Evolutionary conservation across 1,140 invertebrate genomes (phyloP).

Genomic region (Papilio machaon): DNA sequence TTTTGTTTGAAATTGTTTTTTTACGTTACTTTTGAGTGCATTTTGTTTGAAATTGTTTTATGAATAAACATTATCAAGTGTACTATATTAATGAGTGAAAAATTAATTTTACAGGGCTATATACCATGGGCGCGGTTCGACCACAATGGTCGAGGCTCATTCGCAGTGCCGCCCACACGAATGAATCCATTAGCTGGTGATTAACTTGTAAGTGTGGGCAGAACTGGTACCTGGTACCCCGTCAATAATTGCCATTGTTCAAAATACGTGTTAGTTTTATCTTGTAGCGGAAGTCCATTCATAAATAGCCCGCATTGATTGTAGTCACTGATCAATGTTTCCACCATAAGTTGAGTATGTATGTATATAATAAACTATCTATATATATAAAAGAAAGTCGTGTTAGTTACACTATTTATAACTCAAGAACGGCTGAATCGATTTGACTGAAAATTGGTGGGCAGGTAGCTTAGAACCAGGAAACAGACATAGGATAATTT

Average conservation of each 20-base stretch:
- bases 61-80: no score
- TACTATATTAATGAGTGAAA: neutral
- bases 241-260: slow-evolving; percentile 61
- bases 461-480: no score
- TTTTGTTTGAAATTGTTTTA: no score
- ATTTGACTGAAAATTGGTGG: no score
- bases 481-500: no score
- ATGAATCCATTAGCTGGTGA: slow-evolving; percentile 72
- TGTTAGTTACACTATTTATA: no score
- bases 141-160: slow-evolving; percentile 47
- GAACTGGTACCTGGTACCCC: slow-evolving; percentile 33
- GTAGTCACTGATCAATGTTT: slow-evolving; percentile 4
- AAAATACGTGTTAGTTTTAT: slow-evolving; percentile 51
- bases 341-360: neutral
- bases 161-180: slow-evolving; percentile 60
- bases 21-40: no score
- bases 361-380: no score
- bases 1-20: no score
- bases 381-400: no score
- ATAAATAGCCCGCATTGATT: slow-evolving; percentile 32
- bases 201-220: slow-evolving; percentile 74
- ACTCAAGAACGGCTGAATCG: no score
- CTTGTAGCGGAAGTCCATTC: slow-evolving; percentile 36
- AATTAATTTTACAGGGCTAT: neutral
- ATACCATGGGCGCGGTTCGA: slow-evolving; percentile 44